Evolutionary conservation across 2,113 vertebrate genomes (phyloP).

Genomic region (Apteryx owenii): DNA sequence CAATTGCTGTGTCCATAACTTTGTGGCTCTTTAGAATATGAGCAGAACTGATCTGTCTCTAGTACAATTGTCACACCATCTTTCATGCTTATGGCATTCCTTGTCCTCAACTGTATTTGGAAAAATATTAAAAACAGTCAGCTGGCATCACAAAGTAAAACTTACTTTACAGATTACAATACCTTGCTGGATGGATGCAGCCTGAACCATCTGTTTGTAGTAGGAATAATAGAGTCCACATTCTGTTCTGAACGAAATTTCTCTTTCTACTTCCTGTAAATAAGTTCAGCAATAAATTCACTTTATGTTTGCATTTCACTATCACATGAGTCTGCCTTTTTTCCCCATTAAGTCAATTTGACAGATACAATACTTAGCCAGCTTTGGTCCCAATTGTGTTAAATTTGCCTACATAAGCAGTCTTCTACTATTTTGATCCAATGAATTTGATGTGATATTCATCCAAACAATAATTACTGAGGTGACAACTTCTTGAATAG

Average conservation of each 20-base stretch:
- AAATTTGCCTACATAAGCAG: background rate
- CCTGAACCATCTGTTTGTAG: constrained; percentile 96
- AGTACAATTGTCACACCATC: background rate
- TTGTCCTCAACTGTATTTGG: background rate
- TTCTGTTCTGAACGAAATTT: constrained; percentile 98
- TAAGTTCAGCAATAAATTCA: constrained; percentile 10
- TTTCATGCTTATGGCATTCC: background rate
- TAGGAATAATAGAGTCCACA: constrained; percentile 99
- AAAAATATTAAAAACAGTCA: background rate
- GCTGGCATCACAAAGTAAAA: background rate
- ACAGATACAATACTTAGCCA: background rate
- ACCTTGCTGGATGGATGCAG: constrained; percentile 93
- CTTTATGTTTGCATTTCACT: background rate
- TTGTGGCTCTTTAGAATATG: background rate
- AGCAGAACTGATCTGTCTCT: constrained; percentile 5
- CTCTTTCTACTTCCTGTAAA: constrained; percentile 94
- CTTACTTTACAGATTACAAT: constrained; percentile 66
- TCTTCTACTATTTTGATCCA: background rate
- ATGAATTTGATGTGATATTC: background rate
- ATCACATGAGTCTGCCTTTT: background rate
- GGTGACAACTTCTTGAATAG: too few relatives aligned
- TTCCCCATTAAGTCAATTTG: background rate
- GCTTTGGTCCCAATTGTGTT: background rate
- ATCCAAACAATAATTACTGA: background rate
- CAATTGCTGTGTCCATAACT: background rate